Evolutionary conservation across 2,113 vertebrate genomes (phyloP).

Genomic region (Oryzias curvinotus): DNA sequence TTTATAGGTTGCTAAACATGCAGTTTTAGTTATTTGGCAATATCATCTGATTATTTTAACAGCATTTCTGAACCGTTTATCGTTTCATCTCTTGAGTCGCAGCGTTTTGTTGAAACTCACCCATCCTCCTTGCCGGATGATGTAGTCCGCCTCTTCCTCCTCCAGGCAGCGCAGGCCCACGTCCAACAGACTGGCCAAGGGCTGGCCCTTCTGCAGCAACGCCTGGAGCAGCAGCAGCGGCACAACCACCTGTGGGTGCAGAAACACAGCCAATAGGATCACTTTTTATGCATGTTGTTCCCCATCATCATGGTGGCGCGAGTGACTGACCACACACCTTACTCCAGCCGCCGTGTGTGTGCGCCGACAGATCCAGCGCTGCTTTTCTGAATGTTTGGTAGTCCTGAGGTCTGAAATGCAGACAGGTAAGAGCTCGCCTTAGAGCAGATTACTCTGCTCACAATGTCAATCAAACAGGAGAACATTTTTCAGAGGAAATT

Average conservation of each 20-base stretch:
- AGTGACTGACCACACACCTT: conserved; percentile 70
- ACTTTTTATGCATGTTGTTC: no score
- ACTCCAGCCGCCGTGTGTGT: conserved; percentile 86
- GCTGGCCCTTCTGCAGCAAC: conserved; percentile 80
- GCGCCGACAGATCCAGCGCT: conserved; percentile 73
- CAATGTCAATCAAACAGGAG: no score
- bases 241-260: conserved; percentile 81
- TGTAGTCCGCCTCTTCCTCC: conserved; percentile 82
- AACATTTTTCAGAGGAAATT: no score
- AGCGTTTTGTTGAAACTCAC: conserved; percentile 74
- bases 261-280: neutral
- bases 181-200: conserved; percentile 77
- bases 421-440: neutral
- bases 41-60: no score
- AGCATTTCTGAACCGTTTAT: no score
- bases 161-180: conserved; percentile 86
- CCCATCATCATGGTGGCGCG: neutral
- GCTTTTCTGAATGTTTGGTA: conserved; percentile 84
- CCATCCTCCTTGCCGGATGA: conserved; percentile 94
- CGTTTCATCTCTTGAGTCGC: no score
- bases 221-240: conserved; percentile 87
- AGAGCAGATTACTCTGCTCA: neutral
- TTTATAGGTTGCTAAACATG: no score
- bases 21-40: no score
- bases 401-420: conserved; percentile 83